Conservation (phyloP, 2,113 vertebrate species). For the Pipa parva region DNA sequence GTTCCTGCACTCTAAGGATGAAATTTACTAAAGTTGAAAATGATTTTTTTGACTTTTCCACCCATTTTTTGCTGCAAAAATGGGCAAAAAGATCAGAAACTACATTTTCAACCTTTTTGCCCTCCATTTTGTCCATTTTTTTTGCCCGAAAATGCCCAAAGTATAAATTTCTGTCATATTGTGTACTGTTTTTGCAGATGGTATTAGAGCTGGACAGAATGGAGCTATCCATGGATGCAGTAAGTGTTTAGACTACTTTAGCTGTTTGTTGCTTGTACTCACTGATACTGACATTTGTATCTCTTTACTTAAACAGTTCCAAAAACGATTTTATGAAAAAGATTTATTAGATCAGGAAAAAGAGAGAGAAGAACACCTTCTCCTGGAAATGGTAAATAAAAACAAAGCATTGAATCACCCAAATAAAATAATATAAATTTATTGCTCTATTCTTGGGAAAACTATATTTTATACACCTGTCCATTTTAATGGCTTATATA, state of each 20-base stretch:
- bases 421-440: not conserved
- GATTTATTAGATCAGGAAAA: constrained; percentile 87
- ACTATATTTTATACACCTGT: not conserved
- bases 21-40: too few species aligned
- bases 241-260: constrained; percentile 53
- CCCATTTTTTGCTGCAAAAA: too few species aligned
- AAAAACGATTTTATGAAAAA: constrained; percentile 79
- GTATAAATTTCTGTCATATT: not conserved
- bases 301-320: constrained; percentile 69
- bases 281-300: constrained; percentile 29
- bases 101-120: too few species aligned
- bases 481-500: too few species aligned
- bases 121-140: too few species aligned
- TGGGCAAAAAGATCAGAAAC: too few species aligned
- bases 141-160: too few species aligned
- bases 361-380: constrained; percentile 82
- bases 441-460: too few species aligned
- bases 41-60: too few species aligned
- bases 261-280: not conserved
- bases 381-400: constrained; percentile 80
- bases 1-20: too few species aligned
- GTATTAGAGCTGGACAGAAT: constrained; percentile 91
- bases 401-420: too few species aligned
- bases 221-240: constrained; percentile 77
- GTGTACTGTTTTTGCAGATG: constrained; percentile 61